Base-by-base conservation (phyloP, 2,888 invertebrate species). In the Monoplex corrugatus region DNA sequence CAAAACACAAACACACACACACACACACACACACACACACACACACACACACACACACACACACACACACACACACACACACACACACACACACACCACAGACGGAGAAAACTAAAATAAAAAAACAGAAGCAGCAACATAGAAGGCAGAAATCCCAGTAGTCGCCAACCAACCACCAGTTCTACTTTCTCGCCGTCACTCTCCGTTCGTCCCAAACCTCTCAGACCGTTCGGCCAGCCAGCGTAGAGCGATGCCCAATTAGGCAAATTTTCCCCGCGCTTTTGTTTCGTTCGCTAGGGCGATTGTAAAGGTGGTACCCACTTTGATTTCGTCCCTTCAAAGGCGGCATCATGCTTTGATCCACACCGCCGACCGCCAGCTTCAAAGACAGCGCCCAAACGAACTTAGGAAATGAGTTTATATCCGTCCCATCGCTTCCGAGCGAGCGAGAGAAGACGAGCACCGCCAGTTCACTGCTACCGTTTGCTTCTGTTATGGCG, bases 401-500 rank as follows among this genome's bases (percentile, higher is more conserved):
- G 87, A 87, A 87, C 87, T 75, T 87, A 87, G 87, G 87, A 87
- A 87, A 87, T 87, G 87, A 87, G 87, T 87, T 80, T 87, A 87
- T 80, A 87, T 87, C 87, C 87, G 87, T 75, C 78, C 87, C 78
- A 78, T 87, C 87, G 87, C 78, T 83, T 50, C 35, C 13, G n/a
- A n/a, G n/a, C n/a, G n/a, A n/a, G n/a, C n/a, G n/a, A n/a, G n/a
- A n/a, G n/a, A n/a, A n/a, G n/a, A n/a, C n/a, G n/a, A n/a, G n/a
- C n/a, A n/a, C n/a, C n/a, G n/a, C n/a, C n/a, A n/a, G n/a, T n/a
- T n/a, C n/a, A n/a, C n/a, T n/a, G n/a, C n/a, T n/a, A n/a, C n/a
- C n/a, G n/a, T n/a, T n/a, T n/a, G n/a, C n/a, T n/a, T n/a, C n/a
- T n/a, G n/a, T n/a, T n/a, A n/a, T n/a, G n/a, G n/a, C n/a, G n/a